Evolutionary conservation across 1,140 invertebrate genomes (phyloP), one percentile per base, ranked within the genome.

Genomic region (Campoletis sonorensis): DNA sequence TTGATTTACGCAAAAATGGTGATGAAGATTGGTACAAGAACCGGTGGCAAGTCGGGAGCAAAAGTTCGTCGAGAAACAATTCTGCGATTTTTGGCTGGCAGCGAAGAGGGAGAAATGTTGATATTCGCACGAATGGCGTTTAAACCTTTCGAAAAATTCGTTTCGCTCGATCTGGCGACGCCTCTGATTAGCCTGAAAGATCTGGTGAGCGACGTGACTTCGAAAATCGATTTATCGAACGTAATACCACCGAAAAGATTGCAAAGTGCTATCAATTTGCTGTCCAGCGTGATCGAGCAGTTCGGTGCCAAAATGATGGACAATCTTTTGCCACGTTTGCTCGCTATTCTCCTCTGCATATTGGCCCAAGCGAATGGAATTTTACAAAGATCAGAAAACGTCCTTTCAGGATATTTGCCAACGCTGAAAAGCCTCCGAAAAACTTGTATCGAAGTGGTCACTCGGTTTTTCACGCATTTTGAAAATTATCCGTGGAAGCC

Each of bases 1-100:
- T 96, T 98, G 80, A 92, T 98, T 1, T 98, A 97, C 89, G 96
- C 97, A 8, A 98, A 98, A 92, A 98, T 99, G 96, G 93, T 94
- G 37, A 93, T 94, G 27, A 97, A 95, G 87, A 94, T 95, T 58
- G 96, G 94, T 0, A 92, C 93, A 80, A 93, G 94, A 81, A 95
- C 95, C 0, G 94, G 95, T 0, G 96, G 97, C 21, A 97, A 96
- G 87, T 91, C 93, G 1, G 94, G 95, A 18, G 94, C 94, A 21
- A 94, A 96, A 81, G 87, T 94, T 51, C 92, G 96, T 68, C 93
- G 96, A 84, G 95, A 95, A 70, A 92, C 97, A 67, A 95, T 99
- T 18, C 92, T 99, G 72, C 93, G 96, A 77, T 98, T 98, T 88
- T 90, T 99, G 23, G 95, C 95, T 40, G 97, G 97, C 11, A 96